These are phyloP conservation scores for Narcine bancroftii DNA, from an alignment of 2,113 vertebrate genomes.

Conservation along the genomic window DNA sequence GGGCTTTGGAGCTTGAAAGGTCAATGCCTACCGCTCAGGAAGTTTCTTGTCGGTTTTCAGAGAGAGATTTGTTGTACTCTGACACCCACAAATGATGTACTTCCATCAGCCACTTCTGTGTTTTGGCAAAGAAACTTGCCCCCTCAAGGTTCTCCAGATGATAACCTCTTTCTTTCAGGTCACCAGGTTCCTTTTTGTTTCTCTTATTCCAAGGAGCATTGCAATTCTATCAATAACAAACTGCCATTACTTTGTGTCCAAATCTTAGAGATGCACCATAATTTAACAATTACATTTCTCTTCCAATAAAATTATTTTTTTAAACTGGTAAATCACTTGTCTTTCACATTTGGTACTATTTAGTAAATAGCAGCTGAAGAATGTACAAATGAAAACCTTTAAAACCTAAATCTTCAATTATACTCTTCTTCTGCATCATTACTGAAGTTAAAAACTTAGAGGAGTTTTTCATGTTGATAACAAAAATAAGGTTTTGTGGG, in stretches of 20 bases:
- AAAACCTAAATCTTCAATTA: constrained; percentile 4
- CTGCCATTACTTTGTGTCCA: background rate
- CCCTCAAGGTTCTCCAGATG: too few relatives aligned
- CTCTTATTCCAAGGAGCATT: background rate
- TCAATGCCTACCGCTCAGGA: too few relatives aligned
- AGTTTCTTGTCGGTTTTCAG: too few relatives aligned
- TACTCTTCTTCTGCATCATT: background rate
- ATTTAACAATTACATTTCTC: background rate
- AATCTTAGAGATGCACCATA: background rate
- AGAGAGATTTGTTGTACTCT: too few relatives aligned
- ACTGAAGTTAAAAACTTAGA: background rate
- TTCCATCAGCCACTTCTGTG: too few relatives aligned
- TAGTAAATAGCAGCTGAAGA: background rate
- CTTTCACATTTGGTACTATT: background rate
- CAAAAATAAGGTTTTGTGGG: background rate
- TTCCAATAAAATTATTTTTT: background rate
- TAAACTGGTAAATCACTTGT: background rate
- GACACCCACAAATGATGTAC: too few relatives aligned
- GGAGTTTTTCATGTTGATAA: background rate
- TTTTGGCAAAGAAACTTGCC: too few relatives aligned
- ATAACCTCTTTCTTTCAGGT: too few relatives aligned
- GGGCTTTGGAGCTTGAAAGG: too few relatives aligned
- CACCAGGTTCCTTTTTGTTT: too few relatives aligned
- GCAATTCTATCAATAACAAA: background rate
- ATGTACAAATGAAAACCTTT: constrained; percentile 23